Conservation (phyloP, 1,140 invertebrate genomes). For the Druon quercuslanigerum region DNA sequence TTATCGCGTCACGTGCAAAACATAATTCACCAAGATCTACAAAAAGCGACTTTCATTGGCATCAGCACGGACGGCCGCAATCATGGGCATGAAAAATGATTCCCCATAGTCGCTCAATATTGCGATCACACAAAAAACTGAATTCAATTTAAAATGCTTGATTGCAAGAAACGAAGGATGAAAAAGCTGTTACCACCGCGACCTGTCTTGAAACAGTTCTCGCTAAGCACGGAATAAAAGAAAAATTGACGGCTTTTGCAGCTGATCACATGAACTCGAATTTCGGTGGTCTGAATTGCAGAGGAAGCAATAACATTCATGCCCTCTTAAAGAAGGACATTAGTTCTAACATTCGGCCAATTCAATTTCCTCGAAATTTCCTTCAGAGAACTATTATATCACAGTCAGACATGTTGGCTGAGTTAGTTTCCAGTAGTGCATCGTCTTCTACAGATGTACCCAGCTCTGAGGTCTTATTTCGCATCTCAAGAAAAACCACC, state of each 20-base stretch:
- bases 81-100: background rate
- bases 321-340: background rate
- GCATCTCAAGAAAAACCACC: background rate
- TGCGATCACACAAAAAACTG: background rate
- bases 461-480: background rate
- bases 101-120: conserved; percentile 3
- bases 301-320: background rate
- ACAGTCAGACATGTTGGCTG: too few species aligned
- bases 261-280: conserved; percentile 13
- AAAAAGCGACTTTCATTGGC: too few species aligned
- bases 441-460: background rate
- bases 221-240: background rate
- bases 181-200: background rate
- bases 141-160: background rate
- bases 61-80: background rate
- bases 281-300: background rate
- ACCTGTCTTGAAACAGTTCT: background rate
- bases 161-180: background rate
- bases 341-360: too few species aligned
- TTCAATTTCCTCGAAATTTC: too few species aligned
- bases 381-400: too few species aligned
- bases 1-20: too few species aligned
- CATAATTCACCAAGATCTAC: too few species aligned
- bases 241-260: background rate
- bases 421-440: too few species aligned